Conservation (phyloP, 2,113 vertebrate species). For the Oncorhynchus kisutch region DNA sequence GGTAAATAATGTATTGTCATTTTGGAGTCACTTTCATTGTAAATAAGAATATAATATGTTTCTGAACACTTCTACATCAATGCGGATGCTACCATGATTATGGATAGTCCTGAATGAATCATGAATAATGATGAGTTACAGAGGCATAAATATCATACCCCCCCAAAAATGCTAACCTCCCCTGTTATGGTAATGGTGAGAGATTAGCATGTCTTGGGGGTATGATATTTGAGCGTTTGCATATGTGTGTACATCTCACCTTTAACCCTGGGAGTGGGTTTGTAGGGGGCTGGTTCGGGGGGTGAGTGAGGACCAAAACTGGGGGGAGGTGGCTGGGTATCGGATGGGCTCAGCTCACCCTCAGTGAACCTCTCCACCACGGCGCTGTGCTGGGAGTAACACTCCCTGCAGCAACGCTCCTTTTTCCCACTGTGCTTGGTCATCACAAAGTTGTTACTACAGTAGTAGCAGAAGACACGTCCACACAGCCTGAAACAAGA, state of each 20-base stretch:
- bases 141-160: too few relatives aligned
- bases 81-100: too few relatives aligned
- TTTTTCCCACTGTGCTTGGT: slow-evolving; percentile 82
- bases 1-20: too few relatives aligned
- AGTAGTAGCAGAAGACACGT: slow-evolving; percentile 93
- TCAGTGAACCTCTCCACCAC: slow-evolving; percentile 72
- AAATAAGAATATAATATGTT: too few relatives aligned
- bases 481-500: slow-evolving; percentile 80
- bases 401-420: slow-evolving; percentile 90
- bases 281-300: slow-evolving; percentile 55
- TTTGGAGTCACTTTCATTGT: too few relatives aligned
- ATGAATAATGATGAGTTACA: too few relatives aligned
- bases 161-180: too few relatives aligned
- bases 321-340: slow-evolving; percentile 39
- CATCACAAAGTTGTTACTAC: slow-evolving; percentile 88
- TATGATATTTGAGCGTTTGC: background rate
- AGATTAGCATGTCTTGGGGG: too few relatives aligned
- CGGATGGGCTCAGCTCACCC: slow-evolving; percentile 61
- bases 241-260: slow-evolving; percentile 63
- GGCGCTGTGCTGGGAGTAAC: slow-evolving; percentile 79
- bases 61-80: too few relatives aligned
- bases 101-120: too few relatives aligned
- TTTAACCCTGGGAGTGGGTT: slow-evolving; percentile 67
- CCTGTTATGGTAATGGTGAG: too few relatives aligned
- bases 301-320: slow-evolving; percentile 32